These are phyloP conservation scores for Blastobasis adustella DNA, from an alignment of 2,888 invertebrate species.

Conservation along the genomic window DNA sequence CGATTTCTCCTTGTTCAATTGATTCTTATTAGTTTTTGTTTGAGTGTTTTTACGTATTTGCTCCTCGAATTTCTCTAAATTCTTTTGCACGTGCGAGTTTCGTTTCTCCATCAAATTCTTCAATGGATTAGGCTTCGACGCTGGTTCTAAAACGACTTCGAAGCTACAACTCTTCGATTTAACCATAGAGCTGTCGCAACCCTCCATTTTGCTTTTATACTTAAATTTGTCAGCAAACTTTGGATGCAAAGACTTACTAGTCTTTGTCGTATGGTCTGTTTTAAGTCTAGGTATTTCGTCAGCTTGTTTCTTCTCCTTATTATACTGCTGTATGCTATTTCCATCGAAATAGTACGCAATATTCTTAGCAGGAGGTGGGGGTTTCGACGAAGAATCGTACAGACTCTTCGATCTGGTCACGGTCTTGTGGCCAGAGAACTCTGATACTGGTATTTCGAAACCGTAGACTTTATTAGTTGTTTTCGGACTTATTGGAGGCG, in stretches of 20 bases:
- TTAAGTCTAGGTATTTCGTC: conserved; percentile 77
- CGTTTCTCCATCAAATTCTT: conserved; percentile 65
- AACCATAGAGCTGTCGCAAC: conserved; percentile 61
- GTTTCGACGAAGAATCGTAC: conserved; percentile 55
- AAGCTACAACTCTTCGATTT: conserved; percentile 71
- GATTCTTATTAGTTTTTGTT: conserved; percentile 55
- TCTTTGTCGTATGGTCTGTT: conserved; percentile 69
- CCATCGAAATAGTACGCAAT: conserved; percentile 71
- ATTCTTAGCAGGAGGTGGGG: conserved; percentile 58
- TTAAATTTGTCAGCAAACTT: conserved; percentile 59
- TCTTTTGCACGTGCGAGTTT: conserved; percentile 69
- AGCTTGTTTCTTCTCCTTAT: conserved; percentile 45
- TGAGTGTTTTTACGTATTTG: conserved; percentile 63
- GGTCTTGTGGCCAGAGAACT: conserved; percentile 52
- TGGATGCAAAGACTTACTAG: conserved; percentile 60
- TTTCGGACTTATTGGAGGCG: conserved; percentile 29
- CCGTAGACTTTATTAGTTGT: conserved; percentile 50
- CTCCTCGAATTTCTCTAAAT: conserved; percentile 77
- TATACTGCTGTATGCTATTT: conserved; percentile 55
- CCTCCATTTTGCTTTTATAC: conserved; percentile 61
- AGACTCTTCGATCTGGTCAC: conserved; percentile 64
- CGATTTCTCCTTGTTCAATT: conserved; percentile 61
- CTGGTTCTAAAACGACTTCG: conserved; percentile 67
- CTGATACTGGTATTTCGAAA: conserved; percentile 50
- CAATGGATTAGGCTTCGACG: conserved; percentile 62